Base-by-base conservation (phyloP, 2,113 vertebrate species). In the Cinclus cinclus region DNA sequence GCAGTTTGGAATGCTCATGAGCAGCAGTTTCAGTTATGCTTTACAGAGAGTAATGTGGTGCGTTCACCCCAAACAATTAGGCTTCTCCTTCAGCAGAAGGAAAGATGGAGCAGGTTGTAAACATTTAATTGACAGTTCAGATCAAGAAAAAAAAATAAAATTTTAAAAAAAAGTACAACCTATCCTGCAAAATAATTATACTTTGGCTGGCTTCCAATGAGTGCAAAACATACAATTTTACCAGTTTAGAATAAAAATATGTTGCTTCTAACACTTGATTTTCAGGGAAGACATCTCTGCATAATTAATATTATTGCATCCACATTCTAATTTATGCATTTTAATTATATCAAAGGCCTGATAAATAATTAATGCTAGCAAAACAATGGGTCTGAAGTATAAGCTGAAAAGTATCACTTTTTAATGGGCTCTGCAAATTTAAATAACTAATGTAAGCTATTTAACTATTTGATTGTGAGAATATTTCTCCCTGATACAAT, bases 331-430 rank as follows among this genome's bases (percentile, higher is more conserved):
- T 96, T 90, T 97, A 94, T 83, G 59, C 37, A 92, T 94, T 82
- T 95, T 95, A 89, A 97, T 97, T 97, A 95, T 93, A 92, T 75
- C 59, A 90, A 85, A 65, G 77, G 39, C 75, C 78, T 35, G 1
- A 71, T 94, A 42, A 97, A 96, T 97, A 89, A 96, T 95, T 97
- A 96, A 92, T 95, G 67, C 64, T 80, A 88, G 37, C 41, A 83
- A 81, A 88, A 93, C 94, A 96, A 44, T 92, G 52, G 39, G 49
- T 92, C 74, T 96, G 91, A 94, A 94, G 70, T 52, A 78, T 80
- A 92, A 93, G 53, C 73, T 88, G 86, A 77, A 68, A 97, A 90
- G 85, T 90, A 86, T 67, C 84, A 87, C 78, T 92, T 96, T 93
- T 94, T 93, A 91, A 83, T 88, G 35, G 62, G 27, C 31, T 92